Percentiles rank a stretch among this genome's conserved stretches.
Evolutionary conservation across 2,888 invertebrate genomes (phyloP).

Genomic region (Rhaphigaster nebulosa): DNA sequence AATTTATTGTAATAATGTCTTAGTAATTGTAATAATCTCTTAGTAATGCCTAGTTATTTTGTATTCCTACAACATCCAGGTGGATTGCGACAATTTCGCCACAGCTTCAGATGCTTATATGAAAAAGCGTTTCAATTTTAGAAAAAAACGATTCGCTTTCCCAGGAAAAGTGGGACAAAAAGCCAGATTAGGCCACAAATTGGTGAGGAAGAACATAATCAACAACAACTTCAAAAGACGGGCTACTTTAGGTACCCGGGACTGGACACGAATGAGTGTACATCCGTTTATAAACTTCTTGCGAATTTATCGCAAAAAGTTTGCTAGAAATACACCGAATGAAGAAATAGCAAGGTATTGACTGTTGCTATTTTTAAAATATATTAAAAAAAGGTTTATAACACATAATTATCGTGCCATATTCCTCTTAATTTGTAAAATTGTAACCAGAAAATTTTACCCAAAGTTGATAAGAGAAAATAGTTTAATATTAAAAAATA

Average conservation of each 20-base stretch:
- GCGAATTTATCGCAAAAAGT: not conserved
- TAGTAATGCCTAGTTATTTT: not conserved
- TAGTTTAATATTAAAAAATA: too few species aligned
- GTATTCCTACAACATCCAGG: not conserved
- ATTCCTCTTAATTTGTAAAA: too few species aligned
- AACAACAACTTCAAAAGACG: not conserved
- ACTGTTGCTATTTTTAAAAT: not conserved
- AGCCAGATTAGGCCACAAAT: not conserved
- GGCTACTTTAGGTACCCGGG: not conserved
- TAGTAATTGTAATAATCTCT: not conserved
- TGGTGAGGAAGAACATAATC: not conserved
- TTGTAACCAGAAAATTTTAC: too few species aligned
- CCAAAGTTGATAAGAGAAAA: too few species aligned
- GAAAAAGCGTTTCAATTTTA: not conserved
- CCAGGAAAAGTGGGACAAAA: not conserved
- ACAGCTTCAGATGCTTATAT: not conserved
- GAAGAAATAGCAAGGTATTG: constrained; percentile 23
- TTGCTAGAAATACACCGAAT: not conserved
- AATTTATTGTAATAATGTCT: not conserved
- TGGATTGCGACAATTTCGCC: not conserved
- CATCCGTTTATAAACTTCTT: constrained; percentile 48
- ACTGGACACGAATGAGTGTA: constrained; percentile 19
- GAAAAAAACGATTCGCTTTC: not conserved
- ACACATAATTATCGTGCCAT: too few species aligned
- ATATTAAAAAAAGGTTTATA: not conserved